Percentiles rank a stretch among this genome's conserved stretches.
These are phyloP conservation scores for Sardina pilchardus DNA, from an alignment of 2,113 vertebrate species.

Conservation along the genomic window DNA sequence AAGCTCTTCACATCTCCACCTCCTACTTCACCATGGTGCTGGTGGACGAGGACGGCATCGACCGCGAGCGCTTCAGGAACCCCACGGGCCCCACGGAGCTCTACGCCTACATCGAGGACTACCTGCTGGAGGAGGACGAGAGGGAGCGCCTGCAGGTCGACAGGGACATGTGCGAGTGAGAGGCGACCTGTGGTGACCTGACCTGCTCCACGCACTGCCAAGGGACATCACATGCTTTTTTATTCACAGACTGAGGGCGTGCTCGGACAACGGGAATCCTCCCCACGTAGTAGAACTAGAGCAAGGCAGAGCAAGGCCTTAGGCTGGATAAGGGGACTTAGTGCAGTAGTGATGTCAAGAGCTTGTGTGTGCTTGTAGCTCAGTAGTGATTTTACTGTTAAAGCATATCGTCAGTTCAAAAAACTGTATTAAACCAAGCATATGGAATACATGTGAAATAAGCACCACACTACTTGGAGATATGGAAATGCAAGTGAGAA, in stretches of 20 bases:
- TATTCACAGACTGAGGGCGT: not conserved
- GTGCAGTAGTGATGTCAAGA: not conserved
- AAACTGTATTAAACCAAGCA: not conserved
- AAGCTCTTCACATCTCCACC: slow-evolving; percentile 80
- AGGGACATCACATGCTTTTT: not conserved
- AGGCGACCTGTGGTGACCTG: not conserved
- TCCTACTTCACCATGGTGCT: slow-evolving; percentile 88
- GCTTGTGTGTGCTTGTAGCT: not conserved
- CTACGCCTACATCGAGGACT: slow-evolving; percentile 85
- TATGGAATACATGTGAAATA: not conserved
- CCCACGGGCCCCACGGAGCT: slow-evolving; percentile 83
- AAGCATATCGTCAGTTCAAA: not conserved
- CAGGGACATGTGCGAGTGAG: slow-evolving; percentile 82
- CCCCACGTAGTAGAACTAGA: not conserved
- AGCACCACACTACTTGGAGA: not conserved
- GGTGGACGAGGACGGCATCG: slow-evolving; percentile 82
- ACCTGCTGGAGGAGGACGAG: slow-evolving; percentile 82
- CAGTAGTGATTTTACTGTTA: not conserved
- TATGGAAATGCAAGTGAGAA: not conserved
- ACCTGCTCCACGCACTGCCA: not conserved
- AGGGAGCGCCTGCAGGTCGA: slow-evolving; percentile 65
- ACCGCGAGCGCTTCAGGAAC: slow-evolving; percentile 86
- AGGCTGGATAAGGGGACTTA: not conserved
- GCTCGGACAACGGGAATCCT: not conserved
- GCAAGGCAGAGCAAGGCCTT: not conserved